These are phyloP conservation scores for Pomatostomus ruficeps DNA, from an alignment of 2,113 vertebrate genomes.

Conservation along the genomic window DNA sequence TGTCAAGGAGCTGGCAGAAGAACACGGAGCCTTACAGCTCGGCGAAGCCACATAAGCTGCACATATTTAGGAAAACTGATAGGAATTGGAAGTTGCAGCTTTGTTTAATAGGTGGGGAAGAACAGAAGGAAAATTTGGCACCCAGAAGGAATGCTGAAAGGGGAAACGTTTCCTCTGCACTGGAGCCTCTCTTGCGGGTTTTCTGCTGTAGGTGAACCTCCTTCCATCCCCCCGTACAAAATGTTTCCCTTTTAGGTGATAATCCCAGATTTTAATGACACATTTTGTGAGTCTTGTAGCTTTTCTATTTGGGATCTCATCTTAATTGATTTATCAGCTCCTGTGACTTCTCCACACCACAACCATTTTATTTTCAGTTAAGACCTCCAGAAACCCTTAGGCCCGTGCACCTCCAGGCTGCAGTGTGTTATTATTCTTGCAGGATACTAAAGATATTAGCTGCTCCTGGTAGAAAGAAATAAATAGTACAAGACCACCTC, in stretches of 20 bases:
- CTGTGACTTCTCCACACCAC: background rate
- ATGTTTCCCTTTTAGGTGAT: background rate
- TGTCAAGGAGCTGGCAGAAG: slow-evolving; percentile 62
- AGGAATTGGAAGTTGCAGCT: slow-evolving; percentile 68
- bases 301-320: background rate
- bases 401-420: background rate
- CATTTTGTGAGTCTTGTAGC: background rate
- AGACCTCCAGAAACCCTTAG: background rate
- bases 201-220: slow-evolving; percentile 40
- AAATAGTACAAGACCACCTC: background rate
- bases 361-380: background rate
- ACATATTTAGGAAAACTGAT: slow-evolving; percentile 64
- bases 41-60: slow-evolving; percentile 54
- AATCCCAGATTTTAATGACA: background rate
- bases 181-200: background rate
- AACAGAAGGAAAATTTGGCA: slow-evolving; percentile 67
- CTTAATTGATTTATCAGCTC: background rate
- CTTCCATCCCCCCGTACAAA: background rate
- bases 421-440: background rate
- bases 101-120: slow-evolving; percentile 65
- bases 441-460: background rate
- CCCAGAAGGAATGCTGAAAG: slow-evolving; percentile 58
- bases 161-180: slow-evolving; percentile 45
- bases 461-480: background rate
- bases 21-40: slow-evolving; percentile 52